phyloP scores from a whole-genome alignment of 2,797 vertebrate species.

The Trichosurus vulpecula region DNA sequence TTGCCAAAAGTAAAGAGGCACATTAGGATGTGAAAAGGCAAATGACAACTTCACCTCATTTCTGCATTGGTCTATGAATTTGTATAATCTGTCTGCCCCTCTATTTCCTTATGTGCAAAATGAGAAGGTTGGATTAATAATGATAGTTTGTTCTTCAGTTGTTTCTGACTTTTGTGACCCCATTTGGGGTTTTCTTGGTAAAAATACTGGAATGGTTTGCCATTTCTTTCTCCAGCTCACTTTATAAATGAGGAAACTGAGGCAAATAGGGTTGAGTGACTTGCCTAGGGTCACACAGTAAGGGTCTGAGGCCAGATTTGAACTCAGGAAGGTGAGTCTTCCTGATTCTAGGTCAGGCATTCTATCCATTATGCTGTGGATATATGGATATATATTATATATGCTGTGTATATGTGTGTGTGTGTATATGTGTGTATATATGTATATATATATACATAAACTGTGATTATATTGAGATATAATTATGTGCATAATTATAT shows the following conservation, averaged over 20 bases:
- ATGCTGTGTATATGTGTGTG: no score
- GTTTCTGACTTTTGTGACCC: neutral
- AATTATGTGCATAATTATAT: neutral
- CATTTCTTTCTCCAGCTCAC: neutral
- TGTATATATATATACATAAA: no score
- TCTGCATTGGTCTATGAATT: neutral
- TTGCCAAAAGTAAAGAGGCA: neutral
- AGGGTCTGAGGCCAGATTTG: neutral
- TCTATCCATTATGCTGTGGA: neutral
- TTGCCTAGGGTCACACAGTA: neutral
- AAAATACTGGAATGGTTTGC: neutral
- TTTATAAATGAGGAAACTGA: neutral
- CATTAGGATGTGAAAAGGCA: neutral
- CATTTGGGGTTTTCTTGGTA: neutral
- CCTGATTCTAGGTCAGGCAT: neutral
- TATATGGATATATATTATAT: neutral
- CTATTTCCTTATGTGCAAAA: neutral
- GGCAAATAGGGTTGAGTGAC: neutral
- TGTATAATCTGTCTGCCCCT: neutral
- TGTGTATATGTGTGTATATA: no score
- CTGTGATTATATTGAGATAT: no score
- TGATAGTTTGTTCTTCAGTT: neutral
- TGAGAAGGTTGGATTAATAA: neutral
- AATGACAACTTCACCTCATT: neutral
- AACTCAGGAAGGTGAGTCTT: neutral